These are phyloP conservation scores for Salvator merianae DNA, from an alignment of 2,113 vertebrate species.

Conservation along the genomic window DNA sequence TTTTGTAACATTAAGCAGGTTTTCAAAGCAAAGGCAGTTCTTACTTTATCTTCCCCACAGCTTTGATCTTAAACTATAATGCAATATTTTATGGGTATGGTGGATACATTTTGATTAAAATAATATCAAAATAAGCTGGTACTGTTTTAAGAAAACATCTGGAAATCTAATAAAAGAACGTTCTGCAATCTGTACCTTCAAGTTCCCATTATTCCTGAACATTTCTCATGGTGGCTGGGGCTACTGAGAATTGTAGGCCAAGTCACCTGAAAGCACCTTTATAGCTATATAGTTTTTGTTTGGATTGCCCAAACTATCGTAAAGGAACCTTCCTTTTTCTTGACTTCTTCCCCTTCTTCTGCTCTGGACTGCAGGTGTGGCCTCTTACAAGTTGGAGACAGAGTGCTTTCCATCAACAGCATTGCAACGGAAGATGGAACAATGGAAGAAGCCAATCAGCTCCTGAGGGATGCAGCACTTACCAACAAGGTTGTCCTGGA, in stretches of 20 bases:
- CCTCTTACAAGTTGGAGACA: conserved; percentile 92
- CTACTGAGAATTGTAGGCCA: too few relatives aligned
- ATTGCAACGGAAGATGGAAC: conserved; percentile 93
- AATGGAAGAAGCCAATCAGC: conserved; percentile 95
- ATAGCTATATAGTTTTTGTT: not conserved
- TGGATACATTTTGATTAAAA: not conserved
- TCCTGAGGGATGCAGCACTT: conserved; percentile 91
- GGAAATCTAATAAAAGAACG: not conserved
- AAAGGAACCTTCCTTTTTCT: conserved; percentile 24
- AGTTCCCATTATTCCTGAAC: not conserved
- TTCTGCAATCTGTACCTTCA: not conserved
- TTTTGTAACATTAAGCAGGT: accelerated
- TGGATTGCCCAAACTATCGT: conserved; percentile 17
- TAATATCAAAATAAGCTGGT: not conserved
- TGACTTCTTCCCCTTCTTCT: conserved; percentile 19
- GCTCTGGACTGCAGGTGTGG: conserved; percentile 82
- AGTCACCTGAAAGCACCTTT: not conserved
- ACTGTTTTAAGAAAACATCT: not conserved
- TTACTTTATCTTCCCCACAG: not conserved
- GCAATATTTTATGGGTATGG: conserved; percentile 11
- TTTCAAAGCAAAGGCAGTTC: not conserved
- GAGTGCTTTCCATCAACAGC: conserved; percentile 91
- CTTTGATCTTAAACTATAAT: not conserved
- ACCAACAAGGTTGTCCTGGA: conserved; percentile 90
- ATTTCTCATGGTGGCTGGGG: too few relatives aligned